Evolutionary conservation across 2,888 invertebrate genomes (phyloP), one percentile per base, ranked within the genome.

Genomic region (Dromius quadrimaculatus): DNA sequence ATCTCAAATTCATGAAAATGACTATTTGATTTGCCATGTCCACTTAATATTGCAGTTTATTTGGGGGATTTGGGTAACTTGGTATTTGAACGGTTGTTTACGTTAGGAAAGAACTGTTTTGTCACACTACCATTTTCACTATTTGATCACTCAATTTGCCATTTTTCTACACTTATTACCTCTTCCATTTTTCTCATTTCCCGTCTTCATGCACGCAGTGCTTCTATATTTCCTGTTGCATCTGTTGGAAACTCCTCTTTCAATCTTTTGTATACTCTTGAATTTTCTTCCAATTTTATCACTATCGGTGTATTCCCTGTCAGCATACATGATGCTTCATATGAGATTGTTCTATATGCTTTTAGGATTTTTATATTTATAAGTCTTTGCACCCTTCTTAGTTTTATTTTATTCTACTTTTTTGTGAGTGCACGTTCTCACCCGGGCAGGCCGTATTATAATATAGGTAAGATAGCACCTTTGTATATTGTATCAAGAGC

Each of bases 321-420:
- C 22, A 45, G 4, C 2, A 45, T 45, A 17, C 45, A 45, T 1
- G 45, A 45, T 1, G 45, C 45, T 3, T 45, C 45, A 20, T 45
- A 45, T 6, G 45, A 45, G 1, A 43, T 43, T 9, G 43, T 43
- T 43, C 6, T 43, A n/a, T 43, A 43, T 4, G 17, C n/a, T 2
- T n/a, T 15, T 43, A 43, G 1, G 1, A 45, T 45, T 20, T 45
- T 45, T 45, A 45, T 45, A 45, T 50, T 50, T 5, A 50, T 50
- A 23, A 50, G 8, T 23, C 50, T 50, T 23, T 50, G 50, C 1
- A 50, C 22, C 8, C 13, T 23, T 23, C 28, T n/a, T 13, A 50
- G n/a, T 3, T 11, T 50, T 23, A 4, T 50, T 8, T 50, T 22
- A 11, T 50, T 50, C 5, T 11, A 2, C 13, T 50, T 50, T 28